Conservation (phyloP, 2,113 vertebrate species). For the Brachypteracias leptosomus region DNA sequence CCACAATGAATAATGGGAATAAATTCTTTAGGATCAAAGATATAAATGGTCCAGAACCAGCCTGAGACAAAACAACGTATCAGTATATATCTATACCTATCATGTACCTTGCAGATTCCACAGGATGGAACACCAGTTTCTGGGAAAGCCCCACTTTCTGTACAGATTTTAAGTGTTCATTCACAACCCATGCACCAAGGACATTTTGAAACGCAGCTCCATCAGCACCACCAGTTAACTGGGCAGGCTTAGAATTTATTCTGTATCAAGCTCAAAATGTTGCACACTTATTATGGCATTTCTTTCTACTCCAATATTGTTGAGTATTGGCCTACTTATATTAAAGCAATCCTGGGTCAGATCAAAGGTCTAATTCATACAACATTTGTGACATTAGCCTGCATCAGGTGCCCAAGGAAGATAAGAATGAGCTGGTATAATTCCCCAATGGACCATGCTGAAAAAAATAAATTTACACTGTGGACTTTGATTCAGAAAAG, state of each 20-base stretch:
- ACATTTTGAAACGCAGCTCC: neutral
- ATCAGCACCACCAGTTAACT: neutral
- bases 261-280: neutral
- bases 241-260: neutral
- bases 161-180: neutral
- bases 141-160: neutral
- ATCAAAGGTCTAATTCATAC: neutral
- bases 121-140: neutral
- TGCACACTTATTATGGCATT: accelerated
- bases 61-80: neutral
- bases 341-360: neutral
- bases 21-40: neutral
- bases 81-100: neutral
- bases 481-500: neutral
- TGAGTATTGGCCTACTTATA: neutral
- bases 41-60: neutral
- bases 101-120: neutral
- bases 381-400: neutral
- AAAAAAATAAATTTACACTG: neutral
- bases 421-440: accelerated
- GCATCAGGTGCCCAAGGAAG: neutral
- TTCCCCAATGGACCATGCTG: neutral
- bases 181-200: neutral
- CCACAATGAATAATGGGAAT: neutral
- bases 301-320: neutral